These are phyloP conservation scores for Silurus asotus DNA, from an alignment of 2,113 vertebrate genomes.

Conservation along the genomic window DNA sequence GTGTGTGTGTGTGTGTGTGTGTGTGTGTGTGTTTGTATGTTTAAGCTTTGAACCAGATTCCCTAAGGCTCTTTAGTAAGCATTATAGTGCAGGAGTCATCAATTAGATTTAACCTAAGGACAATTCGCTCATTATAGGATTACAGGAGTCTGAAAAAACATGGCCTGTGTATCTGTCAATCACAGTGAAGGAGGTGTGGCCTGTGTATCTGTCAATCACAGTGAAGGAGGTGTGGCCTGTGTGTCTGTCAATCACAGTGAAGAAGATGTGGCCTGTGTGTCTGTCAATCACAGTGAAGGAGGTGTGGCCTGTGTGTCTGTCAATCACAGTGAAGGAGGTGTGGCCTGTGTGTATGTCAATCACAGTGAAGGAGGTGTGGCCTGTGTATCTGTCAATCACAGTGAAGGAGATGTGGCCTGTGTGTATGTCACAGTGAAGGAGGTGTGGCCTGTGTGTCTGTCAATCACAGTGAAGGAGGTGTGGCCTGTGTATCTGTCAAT, in stretches of 20 bases:
- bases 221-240: neutral
- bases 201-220: neutral
- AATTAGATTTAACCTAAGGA: slow-evolving; percentile 14
- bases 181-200: neutral
- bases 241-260: neutral
- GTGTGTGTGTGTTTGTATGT: neutral
- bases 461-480: no score
- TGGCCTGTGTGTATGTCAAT: neutral
- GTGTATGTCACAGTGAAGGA: no score
- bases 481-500: no score
- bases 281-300: no score
- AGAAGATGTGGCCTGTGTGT: neutral
- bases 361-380: no score
- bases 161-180: neutral
- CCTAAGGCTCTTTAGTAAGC: neutral
- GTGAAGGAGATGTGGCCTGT: no score
- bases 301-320: neutral
- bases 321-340: neutral
- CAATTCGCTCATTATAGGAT: slow-evolving; percentile 5
- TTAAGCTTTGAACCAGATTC: neutral
- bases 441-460: no score
- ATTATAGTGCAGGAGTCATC: slow-evolving; percentile 13
- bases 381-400: no score
- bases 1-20: neutral
- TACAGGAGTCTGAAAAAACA: neutral